Conservation (phyloP, 2,113 vertebrate species). For the Campylomormyrus tamandua region DNA sequence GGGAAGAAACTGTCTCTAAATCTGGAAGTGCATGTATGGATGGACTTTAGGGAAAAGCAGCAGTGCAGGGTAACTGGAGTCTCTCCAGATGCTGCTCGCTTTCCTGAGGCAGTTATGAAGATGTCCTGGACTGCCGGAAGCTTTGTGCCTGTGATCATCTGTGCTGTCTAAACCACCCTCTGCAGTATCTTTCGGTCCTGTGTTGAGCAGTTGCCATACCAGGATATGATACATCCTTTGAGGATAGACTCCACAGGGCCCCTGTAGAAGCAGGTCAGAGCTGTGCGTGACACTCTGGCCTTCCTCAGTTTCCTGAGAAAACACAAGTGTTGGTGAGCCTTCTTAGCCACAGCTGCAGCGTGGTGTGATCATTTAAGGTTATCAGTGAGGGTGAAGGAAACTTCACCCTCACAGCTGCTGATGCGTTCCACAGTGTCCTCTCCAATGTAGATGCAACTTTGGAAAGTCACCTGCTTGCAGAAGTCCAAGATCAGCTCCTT, state of each 20-base stretch:
- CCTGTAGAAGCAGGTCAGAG: not conserved
- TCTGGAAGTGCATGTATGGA: not conserved
- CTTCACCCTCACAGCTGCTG: not conserved
- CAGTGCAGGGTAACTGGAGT: not conserved
- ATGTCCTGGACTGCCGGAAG: not conserved
- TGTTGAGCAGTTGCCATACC: not conserved
- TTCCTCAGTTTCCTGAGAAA: not conserved
- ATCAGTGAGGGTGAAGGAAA: not conserved
- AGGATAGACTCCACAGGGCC: not conserved
- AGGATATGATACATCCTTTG: not conserved
- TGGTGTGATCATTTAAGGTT: not conserved
- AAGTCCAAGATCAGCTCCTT: not conserved
- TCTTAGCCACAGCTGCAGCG: not conserved
- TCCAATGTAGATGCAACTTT: not conserved
- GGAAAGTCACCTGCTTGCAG: not conserved
- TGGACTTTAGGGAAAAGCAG: not conserved
- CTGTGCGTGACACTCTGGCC: not conserved
- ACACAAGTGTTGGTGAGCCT: not conserved
- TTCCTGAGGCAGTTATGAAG: not conserved
- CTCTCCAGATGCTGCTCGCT: not conserved
- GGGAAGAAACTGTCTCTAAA: not conserved
- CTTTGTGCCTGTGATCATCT: not conserved
- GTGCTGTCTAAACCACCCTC: not conserved
- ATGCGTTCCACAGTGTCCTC: not conserved
- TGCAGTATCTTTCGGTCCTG: not conserved